Percentiles rank a stretch among this genome's conserved stretches.
Conservation (phyloP, 1,140 invertebrate genomes). For the Anagrus nilaparvatae region DNA sequence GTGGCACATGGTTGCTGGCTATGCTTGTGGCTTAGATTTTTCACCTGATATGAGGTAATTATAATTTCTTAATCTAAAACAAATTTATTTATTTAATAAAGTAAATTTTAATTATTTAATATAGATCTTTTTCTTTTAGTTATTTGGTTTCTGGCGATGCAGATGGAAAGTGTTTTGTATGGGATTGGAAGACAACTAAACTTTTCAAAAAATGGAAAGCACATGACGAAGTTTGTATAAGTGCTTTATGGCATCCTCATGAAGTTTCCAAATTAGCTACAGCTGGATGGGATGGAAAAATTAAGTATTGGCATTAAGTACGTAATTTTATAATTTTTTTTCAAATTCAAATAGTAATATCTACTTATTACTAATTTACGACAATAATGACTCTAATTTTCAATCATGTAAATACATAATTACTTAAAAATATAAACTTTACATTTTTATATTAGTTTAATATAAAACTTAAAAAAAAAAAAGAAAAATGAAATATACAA, state of each 20-base stretch:
- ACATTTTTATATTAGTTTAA: too few species aligned
- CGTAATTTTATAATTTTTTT: too few species aligned
- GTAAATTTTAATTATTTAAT: too few species aligned
- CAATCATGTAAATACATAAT: too few species aligned
- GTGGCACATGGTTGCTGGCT: slow-evolving; percentile 98
- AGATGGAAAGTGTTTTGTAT: slow-evolving; percentile 96
- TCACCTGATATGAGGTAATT: slow-evolving; percentile 97
- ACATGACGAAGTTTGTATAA: slow-evolving; percentile 94
- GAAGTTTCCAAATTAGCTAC: slow-evolving; percentile 94
- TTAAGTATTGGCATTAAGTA: slow-evolving; percentile 97
- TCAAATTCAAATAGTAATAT: too few species aligned
- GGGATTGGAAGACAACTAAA: slow-evolving; percentile 99
- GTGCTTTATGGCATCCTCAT: slow-evolving; percentile 95
- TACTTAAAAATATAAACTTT: too few species aligned
- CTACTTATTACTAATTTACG: too few species aligned
- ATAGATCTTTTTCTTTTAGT: slow-evolving; percentile 53
- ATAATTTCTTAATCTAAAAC: too few species aligned
- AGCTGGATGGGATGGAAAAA: slow-evolving; percentile 95
- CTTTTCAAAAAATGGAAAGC: slow-evolving; percentile 98
- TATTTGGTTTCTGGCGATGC: slow-evolving; percentile 98
- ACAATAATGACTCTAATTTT: too few species aligned
- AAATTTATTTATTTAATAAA: too few species aligned
- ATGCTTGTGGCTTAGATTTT: slow-evolving; percentile 95
- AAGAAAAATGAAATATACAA: too few species aligned
- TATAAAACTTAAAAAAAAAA: too few species aligned